Evolutionary conservation across 2,888 invertebrate genomes (phyloP).

Genomic region (Parasteatoda lunata): DNA sequence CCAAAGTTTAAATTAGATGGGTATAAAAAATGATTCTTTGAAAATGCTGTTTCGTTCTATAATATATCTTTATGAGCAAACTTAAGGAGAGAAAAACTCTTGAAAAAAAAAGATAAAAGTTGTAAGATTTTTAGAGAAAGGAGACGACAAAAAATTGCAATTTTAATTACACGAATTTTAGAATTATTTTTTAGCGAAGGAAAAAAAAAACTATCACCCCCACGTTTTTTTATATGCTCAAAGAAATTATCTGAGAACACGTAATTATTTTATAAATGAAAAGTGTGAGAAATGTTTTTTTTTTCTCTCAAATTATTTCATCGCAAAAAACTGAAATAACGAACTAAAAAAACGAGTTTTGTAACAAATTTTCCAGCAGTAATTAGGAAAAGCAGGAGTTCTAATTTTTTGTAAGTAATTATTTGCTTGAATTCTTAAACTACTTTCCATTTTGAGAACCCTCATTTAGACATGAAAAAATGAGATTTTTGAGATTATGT

Average conservation of each 20-base stretch:
- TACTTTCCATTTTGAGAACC: constrained; percentile 1
- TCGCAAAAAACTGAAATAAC: constrained; percentile 7
- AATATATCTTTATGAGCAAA: constrained; percentile 9
- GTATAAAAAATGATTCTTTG: constrained; percentile 29
- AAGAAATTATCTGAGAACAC: constrained; percentile 56
- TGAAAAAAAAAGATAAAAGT: constrained; percentile 30
- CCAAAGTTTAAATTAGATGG: constrained; percentile 56
- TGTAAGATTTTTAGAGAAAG: constrained; percentile 31
- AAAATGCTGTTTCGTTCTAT: constrained; percentile 25
- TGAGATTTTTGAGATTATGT: not conserved
- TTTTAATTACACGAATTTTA: constrained; percentile 55
- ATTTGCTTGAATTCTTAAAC: constrained; percentile 23
- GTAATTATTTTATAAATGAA: constrained; percentile 62
- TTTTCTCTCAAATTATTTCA: constrained; percentile 40
- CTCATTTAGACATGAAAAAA: not conserved
- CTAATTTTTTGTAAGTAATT: constrained; percentile 38
- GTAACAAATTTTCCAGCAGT: not conserved
- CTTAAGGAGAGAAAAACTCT: constrained; percentile 20
- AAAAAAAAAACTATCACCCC: constrained; percentile 51
- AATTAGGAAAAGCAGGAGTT: constrained; percentile 41
- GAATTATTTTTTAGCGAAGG: constrained; percentile 8
- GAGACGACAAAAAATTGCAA: constrained; percentile 19
- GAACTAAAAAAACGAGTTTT: constrained; percentile 22
- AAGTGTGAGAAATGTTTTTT: constrained; percentile 33
- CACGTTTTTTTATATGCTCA: constrained; percentile 30